A percentile compares a stretch with the other conserved stretches of the same genome.
Conservation (phyloP, 2,797 vertebrate species). For the Rhabdophis nuchalis region DNA sequence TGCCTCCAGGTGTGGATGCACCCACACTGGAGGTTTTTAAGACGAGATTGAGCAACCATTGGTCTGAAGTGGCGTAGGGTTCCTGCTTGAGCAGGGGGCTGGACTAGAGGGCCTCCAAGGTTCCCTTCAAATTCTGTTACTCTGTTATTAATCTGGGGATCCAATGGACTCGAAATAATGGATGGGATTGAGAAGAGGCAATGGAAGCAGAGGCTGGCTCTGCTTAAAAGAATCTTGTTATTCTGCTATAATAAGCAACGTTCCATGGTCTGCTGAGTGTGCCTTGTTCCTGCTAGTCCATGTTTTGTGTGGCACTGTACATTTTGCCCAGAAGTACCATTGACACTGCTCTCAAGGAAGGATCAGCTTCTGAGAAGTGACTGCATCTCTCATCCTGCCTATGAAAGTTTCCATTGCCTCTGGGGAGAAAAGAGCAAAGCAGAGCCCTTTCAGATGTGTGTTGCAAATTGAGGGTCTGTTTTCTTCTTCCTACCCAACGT, state of each 20-base stretch:
- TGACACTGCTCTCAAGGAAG: neutral
- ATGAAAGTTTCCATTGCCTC: conserved; percentile 8
- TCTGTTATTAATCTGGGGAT: neutral
- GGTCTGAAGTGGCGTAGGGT: neutral
- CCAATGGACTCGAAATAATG: neutral
- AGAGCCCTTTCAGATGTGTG: neutral
- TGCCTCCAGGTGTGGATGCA: neutral
- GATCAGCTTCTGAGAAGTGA: neutral
- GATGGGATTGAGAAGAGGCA: neutral
- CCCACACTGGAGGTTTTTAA: neutral
- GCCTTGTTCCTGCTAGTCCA: neutral
- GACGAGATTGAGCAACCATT: neutral
- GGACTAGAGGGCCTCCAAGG: neutral
- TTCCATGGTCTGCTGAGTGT: neutral
- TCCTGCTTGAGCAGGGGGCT: neutral
- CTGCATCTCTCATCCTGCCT: neutral
- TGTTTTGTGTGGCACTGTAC: neutral
- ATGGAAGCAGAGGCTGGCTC: neutral
- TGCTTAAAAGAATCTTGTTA: neutral
- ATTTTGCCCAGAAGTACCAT: neutral
- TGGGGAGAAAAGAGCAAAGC: neutral
- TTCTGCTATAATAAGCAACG: neutral
- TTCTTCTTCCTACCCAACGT: neutral
- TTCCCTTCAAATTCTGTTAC: neutral
- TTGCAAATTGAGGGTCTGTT: neutral